Percentiles rank a stretch among this genome's conserved stretches.
phyloP scores from a whole-genome alignment of 2,888 invertebrate genomes.

The Agonopterix heracliana region DNA sequence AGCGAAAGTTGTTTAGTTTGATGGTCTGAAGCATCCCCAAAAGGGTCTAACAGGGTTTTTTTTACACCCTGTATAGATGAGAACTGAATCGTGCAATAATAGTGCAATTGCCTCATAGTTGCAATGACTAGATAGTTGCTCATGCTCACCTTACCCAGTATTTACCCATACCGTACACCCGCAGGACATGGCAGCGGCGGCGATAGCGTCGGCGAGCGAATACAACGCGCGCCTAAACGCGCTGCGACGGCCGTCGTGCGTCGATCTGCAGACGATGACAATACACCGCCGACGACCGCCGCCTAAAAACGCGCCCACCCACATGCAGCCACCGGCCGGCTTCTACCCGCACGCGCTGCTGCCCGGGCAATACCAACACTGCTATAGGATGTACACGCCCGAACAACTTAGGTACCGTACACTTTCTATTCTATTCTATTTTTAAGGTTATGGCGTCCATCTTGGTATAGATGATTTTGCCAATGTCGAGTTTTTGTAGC shows the following conservation, averaged over 20 bases:
- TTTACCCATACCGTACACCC: background rate
- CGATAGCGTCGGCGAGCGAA: conserved; percentile 89
- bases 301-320: conserved; percentile 16
- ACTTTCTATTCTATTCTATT: too few relatives aligned
- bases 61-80: too few relatives aligned
- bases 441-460: too few relatives aligned
- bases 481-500: too few relatives aligned
- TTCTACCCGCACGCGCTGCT: conserved; percentile 95
- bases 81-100: too few relatives aligned
- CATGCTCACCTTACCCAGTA: too few relatives aligned
- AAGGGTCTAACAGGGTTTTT: too few relatives aligned
- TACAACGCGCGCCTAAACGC: conserved; percentile 94
- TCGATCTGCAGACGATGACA: conserved; percentile 94
- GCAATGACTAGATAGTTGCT: too few relatives aligned
- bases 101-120: too few relatives aligned
- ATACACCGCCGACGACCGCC: conserved; percentile 78
- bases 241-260: conserved; percentile 83
- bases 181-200: conserved; percentile 86
- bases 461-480: too few relatives aligned
- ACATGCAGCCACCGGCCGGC: conserved; percentile 68
- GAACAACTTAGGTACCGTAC: conserved; percentile 84
- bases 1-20: too few relatives aligned
- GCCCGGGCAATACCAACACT: conserved; percentile 97
- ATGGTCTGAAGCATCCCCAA: too few relatives aligned
- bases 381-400: conserved; percentile 86